Evolutionary conservation across 2,797 vertebrate species (phyloP), one percentile per base, ranked within the genome.

Genomic region (Cirrhinus molitorella): DNA sequence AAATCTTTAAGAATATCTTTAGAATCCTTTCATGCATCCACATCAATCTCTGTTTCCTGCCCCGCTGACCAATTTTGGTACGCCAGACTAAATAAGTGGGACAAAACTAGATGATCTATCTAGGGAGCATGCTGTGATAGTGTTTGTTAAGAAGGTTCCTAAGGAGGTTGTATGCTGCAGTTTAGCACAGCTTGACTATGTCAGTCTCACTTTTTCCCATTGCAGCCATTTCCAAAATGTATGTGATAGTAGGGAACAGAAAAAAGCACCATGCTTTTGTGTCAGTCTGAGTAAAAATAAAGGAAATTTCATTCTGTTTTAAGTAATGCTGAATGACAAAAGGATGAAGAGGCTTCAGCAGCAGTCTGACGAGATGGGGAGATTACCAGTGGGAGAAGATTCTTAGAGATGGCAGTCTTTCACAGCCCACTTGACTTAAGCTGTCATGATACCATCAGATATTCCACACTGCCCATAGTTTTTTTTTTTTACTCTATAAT

Each of bases 361-460:
- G 78, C 70, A 84, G 53, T 85, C 72, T 86, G 81, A 87, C 72
- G 77, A 85, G 85, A 83, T 82, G 66, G 61, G 76, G 77, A 89
- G 86, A 87, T 85, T 87, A 85, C 76, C 80, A 81, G 81, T 81
- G 81, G 83, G 80, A 86, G 77, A 85, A 67, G 79, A 84, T 85
- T 82, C 51, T 61, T 79, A 80, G 78, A 88, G 80, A 88, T 86
- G 85, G 76, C 87, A 87, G 80, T 89, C 74, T 79, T 88, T 90
- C 83, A 89, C 83, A 90, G 82, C 82, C 84, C 85, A 88, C 85
- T 89, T 88, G 86, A 87, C 80, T 88, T 87, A 86, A 88, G 73
- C 77, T 86, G 84, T 73, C 81, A 85, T 72, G 85, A 90, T 87
- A 88, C 66, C 72, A 87, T 85, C 86, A 80, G 67, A 85, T 84